phyloP scores from a whole-genome alignment of 2,113 vertebrate species.

The Strigops habroptila region DNA sequence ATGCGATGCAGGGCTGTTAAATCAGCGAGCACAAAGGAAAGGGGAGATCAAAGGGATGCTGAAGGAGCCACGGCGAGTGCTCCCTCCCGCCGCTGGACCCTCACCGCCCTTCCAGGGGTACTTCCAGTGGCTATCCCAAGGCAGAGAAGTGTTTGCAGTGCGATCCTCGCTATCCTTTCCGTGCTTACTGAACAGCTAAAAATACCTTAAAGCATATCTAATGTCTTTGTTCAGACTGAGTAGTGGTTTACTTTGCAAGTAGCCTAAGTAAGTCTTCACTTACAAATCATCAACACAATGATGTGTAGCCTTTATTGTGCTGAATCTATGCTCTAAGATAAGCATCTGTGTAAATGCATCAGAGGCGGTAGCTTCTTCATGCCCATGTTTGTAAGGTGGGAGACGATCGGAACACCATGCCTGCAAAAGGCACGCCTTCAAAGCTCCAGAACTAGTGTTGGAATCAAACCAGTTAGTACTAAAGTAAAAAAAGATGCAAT shows the following conservation, averaged over 20 bases:
- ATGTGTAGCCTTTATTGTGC: neutral
- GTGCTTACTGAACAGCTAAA: neutral
- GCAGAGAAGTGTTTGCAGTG: neutral
- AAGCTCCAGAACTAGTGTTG: neutral
- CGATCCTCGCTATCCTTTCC: neutral
- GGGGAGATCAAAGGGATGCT: neutral
- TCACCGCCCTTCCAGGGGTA: rapidly evolving
- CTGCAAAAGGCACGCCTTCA: neutral
- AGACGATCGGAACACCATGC: neutral
- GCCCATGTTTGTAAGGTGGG: neutral
- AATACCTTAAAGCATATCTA: neutral
- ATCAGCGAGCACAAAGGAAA: neutral
- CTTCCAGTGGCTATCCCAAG: neutral
- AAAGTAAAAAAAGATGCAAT: neutral
- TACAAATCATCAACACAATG: neutral
- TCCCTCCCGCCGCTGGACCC: neutral
- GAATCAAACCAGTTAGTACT: neutral
- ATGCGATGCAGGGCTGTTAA: neutral
- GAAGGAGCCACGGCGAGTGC: neutral
- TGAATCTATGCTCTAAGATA: neutral
- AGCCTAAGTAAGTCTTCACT: neutral
- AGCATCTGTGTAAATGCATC: neutral
- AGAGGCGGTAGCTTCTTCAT: neutral
- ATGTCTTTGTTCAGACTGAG: neutral
- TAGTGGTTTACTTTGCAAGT: neutral